Conservation (phyloP, 2,797 vertebrate species). For the Pseudochirops corinnae region DNA sequence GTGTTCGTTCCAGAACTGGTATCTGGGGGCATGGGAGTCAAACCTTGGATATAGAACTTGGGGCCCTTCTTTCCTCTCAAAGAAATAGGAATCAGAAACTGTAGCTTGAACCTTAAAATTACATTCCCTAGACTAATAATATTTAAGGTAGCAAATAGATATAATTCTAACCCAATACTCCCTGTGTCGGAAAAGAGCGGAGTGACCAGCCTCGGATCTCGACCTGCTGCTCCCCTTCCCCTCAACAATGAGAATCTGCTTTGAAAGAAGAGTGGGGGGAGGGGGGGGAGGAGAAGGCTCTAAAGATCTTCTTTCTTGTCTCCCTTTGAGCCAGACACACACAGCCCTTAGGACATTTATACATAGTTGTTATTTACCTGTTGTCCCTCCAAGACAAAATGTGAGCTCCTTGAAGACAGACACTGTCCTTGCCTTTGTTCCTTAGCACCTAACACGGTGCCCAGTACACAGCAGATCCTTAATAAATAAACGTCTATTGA, state of each 20-base stretch:
- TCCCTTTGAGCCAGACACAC: not conserved
- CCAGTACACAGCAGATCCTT: too few species aligned
- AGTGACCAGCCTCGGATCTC: not conserved
- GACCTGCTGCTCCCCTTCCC: not conserved
- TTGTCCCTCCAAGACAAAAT: not conserved
- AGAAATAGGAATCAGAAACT: too few species aligned
- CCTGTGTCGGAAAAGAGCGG: not conserved
- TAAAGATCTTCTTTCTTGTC: not conserved
- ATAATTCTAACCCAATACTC: too few species aligned
- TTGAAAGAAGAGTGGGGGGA: not conserved
- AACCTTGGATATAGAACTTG: too few species aligned
- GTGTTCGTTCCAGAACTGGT: too few species aligned
- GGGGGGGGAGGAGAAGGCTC: not conserved
- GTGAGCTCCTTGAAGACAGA: not conserved
- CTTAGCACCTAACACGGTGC: not conserved
- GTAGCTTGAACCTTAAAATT: too few species aligned
- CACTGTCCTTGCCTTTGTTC: not conserved
- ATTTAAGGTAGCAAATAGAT: too few species aligned
- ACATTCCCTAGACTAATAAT: too few species aligned
- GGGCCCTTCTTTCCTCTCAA: too few species aligned
- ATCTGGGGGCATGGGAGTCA: too few species aligned
- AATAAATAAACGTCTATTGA: not conserved
- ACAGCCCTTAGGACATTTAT: not conserved
- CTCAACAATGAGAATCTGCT: not conserved
- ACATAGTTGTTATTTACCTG: not conserved